Evolutionary conservation across 1,140 invertebrate genomes (phyloP), one percentile per base, ranked within the genome.

Genomic region (Sitodiplosis mosellana): DNA sequence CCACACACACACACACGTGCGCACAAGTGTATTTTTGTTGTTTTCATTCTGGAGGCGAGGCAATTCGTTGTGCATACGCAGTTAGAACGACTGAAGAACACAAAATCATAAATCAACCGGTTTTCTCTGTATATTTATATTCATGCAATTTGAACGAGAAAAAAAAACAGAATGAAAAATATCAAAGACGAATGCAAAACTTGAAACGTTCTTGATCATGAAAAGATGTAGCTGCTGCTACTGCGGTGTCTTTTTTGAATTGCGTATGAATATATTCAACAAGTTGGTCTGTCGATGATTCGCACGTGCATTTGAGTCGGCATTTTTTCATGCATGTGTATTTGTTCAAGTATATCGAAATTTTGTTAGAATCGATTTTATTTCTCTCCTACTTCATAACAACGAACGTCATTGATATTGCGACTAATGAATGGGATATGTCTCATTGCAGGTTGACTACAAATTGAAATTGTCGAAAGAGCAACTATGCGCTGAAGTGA

Each of bases 391-490:
- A n/a, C n/a, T n/a, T n/a, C n/a, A n/a, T n/a, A n/a, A n/a, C n/a
- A n/a, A n/a, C n/a, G n/a, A n/a, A 27, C 3, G 10, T 10, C 27
- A 27, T 27, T 27, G 27, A 3, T 5, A 27, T 27, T 27, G 3
- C 10, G 10, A 27, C 10, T 5, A 27, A 27, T 27, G 10, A 27
- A 27, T 27, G 10, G 10, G 3, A 27, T 27, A 27, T 5, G 3
- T 27, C 27, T 27, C 3, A 5, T 27, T 27, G 47, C 40, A 62
- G 60, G 59, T 63, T 49, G 54, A 55, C 43, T 61, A 60, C 51
- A 87, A 85, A 58, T 77, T 83, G 17, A 92, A 91, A 60, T 69
- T 95, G 48, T 67, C 80, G 0, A 81, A 83, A 59, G 81, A 89
- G 5, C 76, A 92, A 59, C 71, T 97, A 1, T 71, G 94, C 4